phyloP scores from a whole-genome alignment of 2,797 vertebrate genomes.

The Phrynocephalus guinanensis region DNA sequence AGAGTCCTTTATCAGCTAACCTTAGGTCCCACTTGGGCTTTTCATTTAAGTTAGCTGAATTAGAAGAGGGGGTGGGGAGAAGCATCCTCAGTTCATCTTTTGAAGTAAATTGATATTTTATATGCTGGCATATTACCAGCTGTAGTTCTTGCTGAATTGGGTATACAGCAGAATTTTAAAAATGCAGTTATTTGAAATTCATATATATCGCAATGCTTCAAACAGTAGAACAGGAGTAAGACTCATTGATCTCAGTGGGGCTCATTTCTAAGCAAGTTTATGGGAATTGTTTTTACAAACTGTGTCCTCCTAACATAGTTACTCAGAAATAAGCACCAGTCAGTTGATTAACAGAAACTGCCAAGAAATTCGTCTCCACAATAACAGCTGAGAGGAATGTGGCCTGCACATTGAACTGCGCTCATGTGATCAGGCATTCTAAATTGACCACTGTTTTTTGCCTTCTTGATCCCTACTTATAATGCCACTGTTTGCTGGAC shows the following conservation, averaged over 20 bases:
- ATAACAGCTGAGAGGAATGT: not conserved
- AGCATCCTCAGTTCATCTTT: conserved; percentile 10
- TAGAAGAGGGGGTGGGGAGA: not conserved
- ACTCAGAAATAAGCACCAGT: not conserved
- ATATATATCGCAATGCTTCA: not conserved
- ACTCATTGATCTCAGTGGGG: not conserved
- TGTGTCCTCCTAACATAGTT: not conserved
- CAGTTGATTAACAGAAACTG: not conserved
- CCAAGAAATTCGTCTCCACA: not conserved
- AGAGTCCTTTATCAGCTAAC: conserved; percentile 54
- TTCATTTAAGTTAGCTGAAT: conserved; percentile 35
- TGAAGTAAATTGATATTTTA: conserved; percentile 17
- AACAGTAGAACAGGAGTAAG: not conserved
- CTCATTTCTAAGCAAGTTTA: not conserved
- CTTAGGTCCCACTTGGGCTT: conserved; percentile 23
- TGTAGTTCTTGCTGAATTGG: conserved; percentile 22
- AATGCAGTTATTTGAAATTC: not conserved
- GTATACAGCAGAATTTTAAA: not conserved
- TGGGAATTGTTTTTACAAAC: not conserved
- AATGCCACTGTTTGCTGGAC: not conserved
- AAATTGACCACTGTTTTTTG: not conserved
- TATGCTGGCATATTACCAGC: not conserved
- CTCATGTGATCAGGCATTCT: not conserved
- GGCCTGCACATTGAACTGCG: not conserved
- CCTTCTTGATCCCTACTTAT: not conserved